phyloP scores from a whole-genome alignment of 1,140 invertebrate species.

The Agrypnia vestita region DNA sequence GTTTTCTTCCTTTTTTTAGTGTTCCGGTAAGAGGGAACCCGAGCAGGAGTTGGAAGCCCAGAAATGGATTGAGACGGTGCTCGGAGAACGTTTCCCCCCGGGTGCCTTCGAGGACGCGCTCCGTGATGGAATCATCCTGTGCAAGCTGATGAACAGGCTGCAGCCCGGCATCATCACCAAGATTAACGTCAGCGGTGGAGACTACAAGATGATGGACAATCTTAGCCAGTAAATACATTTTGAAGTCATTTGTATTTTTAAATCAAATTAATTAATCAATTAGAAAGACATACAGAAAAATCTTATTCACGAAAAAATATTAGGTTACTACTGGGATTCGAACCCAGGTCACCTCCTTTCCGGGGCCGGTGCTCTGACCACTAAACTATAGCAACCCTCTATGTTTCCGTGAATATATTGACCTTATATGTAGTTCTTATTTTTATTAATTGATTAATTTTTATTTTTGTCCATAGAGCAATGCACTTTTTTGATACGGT shows the following conservation, averaged over 20 bases:
- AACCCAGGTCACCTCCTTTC: no score
- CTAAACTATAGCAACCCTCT: no score
- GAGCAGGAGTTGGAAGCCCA: slow-evolving; percentile 88
- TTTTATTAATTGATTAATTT: no score
- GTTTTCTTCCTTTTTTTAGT: slow-evolving; percentile 75
- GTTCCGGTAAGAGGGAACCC: slow-evolving; percentile 87
- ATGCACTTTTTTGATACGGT: no score
- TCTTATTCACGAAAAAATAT: no score
- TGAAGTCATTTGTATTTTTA: background rate
- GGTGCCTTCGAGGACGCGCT: slow-evolving; percentile 85
- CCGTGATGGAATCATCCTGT: slow-evolving; percentile 86
- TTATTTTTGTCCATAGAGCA: no score
- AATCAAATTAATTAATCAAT: no score
- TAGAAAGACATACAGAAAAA: no score
- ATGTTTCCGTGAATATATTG: no score
- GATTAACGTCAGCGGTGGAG: slow-evolving; percentile 89
- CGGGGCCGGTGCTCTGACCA: no score
- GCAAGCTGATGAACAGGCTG: slow-evolving; percentile 90
- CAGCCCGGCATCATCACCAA: slow-evolving; percentile 89
- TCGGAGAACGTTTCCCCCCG: slow-evolving; percentile 85
- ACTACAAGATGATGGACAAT: slow-evolving; percentile 97
- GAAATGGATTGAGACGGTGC: slow-evolving; percentile 90
- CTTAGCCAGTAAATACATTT: slow-evolving; percentile 83
- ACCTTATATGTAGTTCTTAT: no score
- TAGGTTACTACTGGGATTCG: no score